phyloP scores from a whole-genome alignment of 2,797 vertebrate species.

The Trematomus bernacchii region DNA sequence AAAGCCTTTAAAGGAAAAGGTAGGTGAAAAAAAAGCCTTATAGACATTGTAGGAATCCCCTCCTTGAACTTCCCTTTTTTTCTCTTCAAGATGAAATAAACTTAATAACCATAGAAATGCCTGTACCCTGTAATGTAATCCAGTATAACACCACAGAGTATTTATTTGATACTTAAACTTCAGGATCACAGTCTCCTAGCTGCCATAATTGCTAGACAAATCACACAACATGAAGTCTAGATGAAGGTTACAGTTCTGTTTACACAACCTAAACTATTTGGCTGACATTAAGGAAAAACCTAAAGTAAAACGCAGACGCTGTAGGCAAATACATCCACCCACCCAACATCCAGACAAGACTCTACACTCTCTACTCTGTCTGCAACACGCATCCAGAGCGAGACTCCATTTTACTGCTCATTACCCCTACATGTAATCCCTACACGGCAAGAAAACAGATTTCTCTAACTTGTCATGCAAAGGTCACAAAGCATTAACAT shows the following conservation, averaged over 20 bases:
- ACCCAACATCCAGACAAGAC: constrained; percentile 4
- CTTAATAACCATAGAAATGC: not conserved
- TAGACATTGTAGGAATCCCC: not conserved
- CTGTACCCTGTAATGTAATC: not conserved
- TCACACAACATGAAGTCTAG: constrained; percentile 8
- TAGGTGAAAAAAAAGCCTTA: constrained; percentile 18
- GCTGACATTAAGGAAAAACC: not conserved
- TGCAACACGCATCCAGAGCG: not conserved
- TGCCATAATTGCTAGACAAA: constrained; percentile 9
- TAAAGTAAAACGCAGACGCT: not conserved
- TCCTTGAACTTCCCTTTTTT: constrained; percentile 9
- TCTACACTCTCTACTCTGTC: not conserved
- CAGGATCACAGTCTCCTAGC: not conserved
- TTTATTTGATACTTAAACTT: not conserved
- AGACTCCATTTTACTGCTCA: constrained; percentile 8
- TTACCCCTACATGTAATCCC: constrained; percentile 17
- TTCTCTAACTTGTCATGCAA: constrained; percentile 21
- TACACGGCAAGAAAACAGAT: constrained; percentile 5
- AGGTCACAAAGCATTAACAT: not conserved
- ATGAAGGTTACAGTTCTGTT: constrained; percentile 4
- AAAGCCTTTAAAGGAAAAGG: constrained; percentile 2
- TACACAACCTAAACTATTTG: constrained; percentile 9
- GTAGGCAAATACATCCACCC: not conserved
- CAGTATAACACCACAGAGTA: not conserved
- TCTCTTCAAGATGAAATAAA: constrained; percentile 8